Conservation (phyloP, 2,113 vertebrate species). For the Pica pica region DNA sequence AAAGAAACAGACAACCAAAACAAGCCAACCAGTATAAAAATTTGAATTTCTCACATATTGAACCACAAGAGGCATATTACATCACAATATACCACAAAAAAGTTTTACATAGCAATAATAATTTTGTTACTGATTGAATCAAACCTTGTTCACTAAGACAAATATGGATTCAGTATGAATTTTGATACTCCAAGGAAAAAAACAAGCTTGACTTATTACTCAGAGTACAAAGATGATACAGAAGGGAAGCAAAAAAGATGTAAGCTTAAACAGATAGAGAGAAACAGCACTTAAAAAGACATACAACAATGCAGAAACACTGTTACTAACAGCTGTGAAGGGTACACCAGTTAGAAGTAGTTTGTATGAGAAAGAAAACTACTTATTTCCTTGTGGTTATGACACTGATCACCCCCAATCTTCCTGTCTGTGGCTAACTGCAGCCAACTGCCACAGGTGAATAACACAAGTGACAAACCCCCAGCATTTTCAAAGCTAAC, state of each 20-base stretch:
- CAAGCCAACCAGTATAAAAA: not conserved
- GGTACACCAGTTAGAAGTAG: not conserved
- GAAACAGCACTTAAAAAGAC: not conserved
- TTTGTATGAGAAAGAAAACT: not conserved
- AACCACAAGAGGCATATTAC: not conserved
- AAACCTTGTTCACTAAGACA: not conserved
- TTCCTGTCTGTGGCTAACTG: not conserved
- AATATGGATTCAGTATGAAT: not conserved
- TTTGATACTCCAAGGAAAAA: not conserved
- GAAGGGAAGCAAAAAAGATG: not conserved
- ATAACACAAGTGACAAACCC: accelerated
- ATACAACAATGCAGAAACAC: not conserved
- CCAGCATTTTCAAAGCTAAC: not conserved
- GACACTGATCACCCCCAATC: not conserved
- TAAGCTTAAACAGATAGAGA: not conserved
- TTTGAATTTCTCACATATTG: accelerated
- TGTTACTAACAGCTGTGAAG: not conserved
- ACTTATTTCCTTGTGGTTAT: not conserved
- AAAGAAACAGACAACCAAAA: not conserved
- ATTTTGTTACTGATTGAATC: not conserved
- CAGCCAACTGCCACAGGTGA: not conserved
- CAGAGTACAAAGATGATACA: not conserved
- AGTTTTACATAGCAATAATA: not conserved
- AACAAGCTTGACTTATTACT: not conserved
- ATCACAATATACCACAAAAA: not conserved